Percentiles rank a stretch among this genome's conserved stretches.
Evolutionary conservation across 2,113 vertebrate genomes (phyloP).

Genomic region (Plectropomus leopardus): DNA sequence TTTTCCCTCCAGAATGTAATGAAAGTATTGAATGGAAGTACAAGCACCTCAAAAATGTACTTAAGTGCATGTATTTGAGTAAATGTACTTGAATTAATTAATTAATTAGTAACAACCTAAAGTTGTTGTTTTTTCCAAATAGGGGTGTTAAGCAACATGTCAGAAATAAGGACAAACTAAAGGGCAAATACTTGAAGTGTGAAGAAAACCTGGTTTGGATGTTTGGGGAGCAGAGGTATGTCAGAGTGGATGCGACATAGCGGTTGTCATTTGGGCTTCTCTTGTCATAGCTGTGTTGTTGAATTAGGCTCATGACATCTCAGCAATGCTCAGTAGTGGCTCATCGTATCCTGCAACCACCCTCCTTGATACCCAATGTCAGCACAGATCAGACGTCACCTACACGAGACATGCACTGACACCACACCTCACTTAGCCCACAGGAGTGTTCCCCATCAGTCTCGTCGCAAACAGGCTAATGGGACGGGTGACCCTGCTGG

Average conservation of each 20-base stretch:
- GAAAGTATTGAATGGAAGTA: too few species aligned
- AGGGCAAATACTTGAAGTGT: slow-evolving; percentile 7
- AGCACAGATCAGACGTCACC: slow-evolving; percentile 52
- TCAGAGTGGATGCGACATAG: slow-evolving; percentile 8
- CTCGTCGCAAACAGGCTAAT: slow-evolving; percentile 31
- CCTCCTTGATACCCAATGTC: slow-evolving; percentile 44
- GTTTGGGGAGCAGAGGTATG: not conserved
- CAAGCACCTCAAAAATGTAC: too few species aligned
- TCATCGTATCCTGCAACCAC: slow-evolving; percentile 35
- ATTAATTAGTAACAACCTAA: not conserved
- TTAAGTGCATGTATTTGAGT: too few species aligned
- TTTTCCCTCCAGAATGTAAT: too few species aligned
- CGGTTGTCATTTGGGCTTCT: slow-evolving; percentile 31
- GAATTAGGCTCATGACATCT: slow-evolving; percentile 45
- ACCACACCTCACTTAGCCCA: slow-evolving; percentile 32
- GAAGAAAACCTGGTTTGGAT: slow-evolving; percentile 6
- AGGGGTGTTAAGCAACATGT: not conserved
- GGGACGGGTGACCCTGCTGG: slow-evolving; percentile 28
- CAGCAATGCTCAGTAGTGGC: slow-evolving; percentile 37
- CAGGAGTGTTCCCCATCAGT: slow-evolving; percentile 45
- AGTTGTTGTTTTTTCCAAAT: not conserved
- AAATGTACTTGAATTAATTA: too few species aligned
- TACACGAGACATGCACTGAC: slow-evolving; percentile 38
- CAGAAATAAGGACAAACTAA: not conserved
- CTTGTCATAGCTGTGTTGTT: slow-evolving; percentile 48